Percentiles rank a stretch among this genome's conserved stretches.
phyloP scores from a whole-genome alignment of 2,888 invertebrate species.

The Apodemia hepburni region DNA sequence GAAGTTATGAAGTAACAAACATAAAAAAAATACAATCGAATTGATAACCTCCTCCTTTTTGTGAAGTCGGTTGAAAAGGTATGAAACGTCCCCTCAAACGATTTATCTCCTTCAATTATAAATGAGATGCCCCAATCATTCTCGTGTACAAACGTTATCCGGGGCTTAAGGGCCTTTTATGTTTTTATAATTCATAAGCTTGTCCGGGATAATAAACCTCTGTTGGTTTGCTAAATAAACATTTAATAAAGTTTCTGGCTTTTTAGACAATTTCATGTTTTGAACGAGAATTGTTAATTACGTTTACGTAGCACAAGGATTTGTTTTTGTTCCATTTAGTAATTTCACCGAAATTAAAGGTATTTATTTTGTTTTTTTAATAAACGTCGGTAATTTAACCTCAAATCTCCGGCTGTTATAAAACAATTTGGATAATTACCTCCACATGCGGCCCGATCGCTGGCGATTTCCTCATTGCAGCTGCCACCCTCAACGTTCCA shows the following conservation, averaged over 20 bases:
- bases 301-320: background rate
- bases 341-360: slow-evolving; percentile 1
- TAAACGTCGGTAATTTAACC: background rate
- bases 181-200: slow-evolving; percentile 15
- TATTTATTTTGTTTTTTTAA: background rate
- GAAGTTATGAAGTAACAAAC: too few relatives aligned
- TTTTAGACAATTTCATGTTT: slow-evolving; percentile 8
- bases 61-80: slow-evolving; percentile 1
- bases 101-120: slow-evolving; percentile 15
- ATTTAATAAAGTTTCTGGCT: slow-evolving; percentile 10
- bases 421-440: slow-evolving; percentile 39
- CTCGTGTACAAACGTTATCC: slow-evolving; percentile 14
- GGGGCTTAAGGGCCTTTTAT: slow-evolving; percentile 9
- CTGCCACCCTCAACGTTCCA: slow-evolving; percentile 52
- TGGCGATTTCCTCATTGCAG: slow-evolving; percentile 64
- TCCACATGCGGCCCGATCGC: slow-evolving; percentile 66
- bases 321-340: slow-evolving; percentile 8
- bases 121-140: slow-evolving; percentile 12
- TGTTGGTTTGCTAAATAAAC: slow-evolving; percentile 13
- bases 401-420: slow-evolving; percentile 4
- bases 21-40: too few relatives aligned
- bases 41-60: too few relatives aligned
- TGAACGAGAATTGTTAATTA: slow-evolving; percentile 7
- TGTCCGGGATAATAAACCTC: slow-evolving; percentile 8
- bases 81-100: slow-evolving; percentile 13